phyloP scores from a whole-genome alignment of 1,140 invertebrate genomes.

The Hylaeus anthracinus region DNA sequence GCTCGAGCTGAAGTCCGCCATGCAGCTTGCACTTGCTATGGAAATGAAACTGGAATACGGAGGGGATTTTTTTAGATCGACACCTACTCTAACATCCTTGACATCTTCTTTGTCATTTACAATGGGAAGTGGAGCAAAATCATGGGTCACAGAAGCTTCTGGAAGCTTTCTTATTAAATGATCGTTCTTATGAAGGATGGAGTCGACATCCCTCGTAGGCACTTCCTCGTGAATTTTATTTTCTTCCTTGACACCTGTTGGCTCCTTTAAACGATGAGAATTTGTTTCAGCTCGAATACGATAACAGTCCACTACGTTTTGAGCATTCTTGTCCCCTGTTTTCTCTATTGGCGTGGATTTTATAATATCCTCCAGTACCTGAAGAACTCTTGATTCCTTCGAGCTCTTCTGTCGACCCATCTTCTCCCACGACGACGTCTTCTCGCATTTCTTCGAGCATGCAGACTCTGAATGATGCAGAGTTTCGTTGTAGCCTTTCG shows the following conservation, averaged over 20 bases:
- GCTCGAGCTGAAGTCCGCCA: background rate
- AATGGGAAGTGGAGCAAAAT: background rate
- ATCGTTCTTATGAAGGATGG: too few species aligned
- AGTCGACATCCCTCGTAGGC: constrained; percentile 22
- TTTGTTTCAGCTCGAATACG: background rate
- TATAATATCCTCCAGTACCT: background rate
- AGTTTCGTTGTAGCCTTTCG: background rate
- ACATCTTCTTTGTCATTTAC: background rate
- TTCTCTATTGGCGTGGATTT: background rate
- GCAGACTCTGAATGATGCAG: too few species aligned
- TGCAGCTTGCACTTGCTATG: background rate
- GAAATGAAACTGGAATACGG: background rate
- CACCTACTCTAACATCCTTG: background rate
- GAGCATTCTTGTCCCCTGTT: background rate
- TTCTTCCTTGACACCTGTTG: background rate
- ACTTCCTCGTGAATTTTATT: background rate
- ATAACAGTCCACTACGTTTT: background rate
- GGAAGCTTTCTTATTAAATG: background rate
- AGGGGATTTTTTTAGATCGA: background rate
- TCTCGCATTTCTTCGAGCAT: background rate
- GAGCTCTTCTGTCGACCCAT: background rate
- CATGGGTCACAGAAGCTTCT: background rate
- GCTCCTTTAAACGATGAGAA: background rate
- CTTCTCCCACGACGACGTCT: background rate
- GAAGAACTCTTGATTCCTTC: background rate